Evolutionary conservation across 2,888 invertebrate species (phyloP).

Genomic region (Chamaedrilus cognettii): DNA sequence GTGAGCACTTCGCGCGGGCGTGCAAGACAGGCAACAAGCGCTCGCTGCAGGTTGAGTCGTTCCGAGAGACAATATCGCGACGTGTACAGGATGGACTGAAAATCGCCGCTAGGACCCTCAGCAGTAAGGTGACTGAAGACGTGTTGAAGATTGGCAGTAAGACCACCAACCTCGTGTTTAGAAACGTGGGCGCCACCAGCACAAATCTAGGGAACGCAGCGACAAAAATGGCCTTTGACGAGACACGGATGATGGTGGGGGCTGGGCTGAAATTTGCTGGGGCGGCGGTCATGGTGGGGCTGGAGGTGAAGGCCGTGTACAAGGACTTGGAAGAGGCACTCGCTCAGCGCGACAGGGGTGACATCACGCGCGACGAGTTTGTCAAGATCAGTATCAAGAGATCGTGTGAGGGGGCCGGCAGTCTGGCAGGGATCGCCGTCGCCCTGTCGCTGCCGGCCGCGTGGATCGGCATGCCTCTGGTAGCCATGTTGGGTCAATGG

Average conservation of each 20-base stretch:
- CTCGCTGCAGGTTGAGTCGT: constrained; percentile 7
- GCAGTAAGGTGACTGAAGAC: background rate
- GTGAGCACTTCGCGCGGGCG: constrained; percentile 18
- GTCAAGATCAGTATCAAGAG: constrained; percentile 18
- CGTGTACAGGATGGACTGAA: background rate
- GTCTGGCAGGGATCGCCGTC: constrained; percentile 7
- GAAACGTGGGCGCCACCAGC: background rate
- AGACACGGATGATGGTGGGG: background rate
- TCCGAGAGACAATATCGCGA: background rate
- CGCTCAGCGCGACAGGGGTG: constrained; percentile 6
- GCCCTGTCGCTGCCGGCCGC: constrained; percentile 5
- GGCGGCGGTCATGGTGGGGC: background rate
- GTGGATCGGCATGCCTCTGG: constrained; percentile 15
- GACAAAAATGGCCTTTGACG: background rate
- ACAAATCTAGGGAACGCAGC: background rate
- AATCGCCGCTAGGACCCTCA: background rate
- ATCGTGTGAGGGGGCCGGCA: constrained; percentile 11
- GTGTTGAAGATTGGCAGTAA: background rate
- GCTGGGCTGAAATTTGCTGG: background rate
- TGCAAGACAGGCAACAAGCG: constrained; percentile 18
- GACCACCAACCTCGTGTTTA: background rate
- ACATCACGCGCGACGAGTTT: constrained; percentile 12
- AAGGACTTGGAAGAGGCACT: background rate
- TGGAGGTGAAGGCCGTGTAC: constrained; percentile 1
- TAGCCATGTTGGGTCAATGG: constrained; percentile 9